Conservation (phyloP, 2,113 vertebrate genomes). For the Gorsachius goisagi region DNA sequence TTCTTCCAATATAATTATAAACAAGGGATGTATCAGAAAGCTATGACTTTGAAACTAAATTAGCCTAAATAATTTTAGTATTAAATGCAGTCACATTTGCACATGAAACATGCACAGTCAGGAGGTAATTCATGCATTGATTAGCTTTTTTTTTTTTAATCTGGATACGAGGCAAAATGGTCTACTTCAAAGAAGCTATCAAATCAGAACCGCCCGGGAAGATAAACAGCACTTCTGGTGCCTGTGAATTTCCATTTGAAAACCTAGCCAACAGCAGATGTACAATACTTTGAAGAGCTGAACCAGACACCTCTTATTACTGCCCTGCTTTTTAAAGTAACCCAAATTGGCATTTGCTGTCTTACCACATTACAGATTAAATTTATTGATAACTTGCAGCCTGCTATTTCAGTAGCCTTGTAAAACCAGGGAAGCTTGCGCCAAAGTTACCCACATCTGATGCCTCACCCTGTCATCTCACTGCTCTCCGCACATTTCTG, state of each 20-base stretch:
- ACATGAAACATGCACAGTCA: neutral
- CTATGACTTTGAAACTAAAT: neutral
- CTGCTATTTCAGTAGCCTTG: neutral
- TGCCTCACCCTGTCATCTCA: neutral
- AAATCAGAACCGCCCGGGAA: neutral
- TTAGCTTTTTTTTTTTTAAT: neutral
- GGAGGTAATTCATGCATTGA: neutral
- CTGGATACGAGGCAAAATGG: neutral
- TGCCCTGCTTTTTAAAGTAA: neutral
- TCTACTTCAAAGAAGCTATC: conserved; percentile 14
- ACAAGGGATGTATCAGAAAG: neutral
- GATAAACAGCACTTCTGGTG: neutral
- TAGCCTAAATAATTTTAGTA: neutral
- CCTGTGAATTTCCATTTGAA: neutral
- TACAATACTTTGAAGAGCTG: neutral
- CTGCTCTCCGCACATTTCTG: neutral
- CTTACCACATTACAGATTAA: neutral
- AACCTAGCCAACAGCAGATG: neutral
- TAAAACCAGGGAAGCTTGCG: neutral
- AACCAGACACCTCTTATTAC: neutral
- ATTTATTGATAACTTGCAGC: neutral
- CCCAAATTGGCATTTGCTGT: neutral
- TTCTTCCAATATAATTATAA: neutral
- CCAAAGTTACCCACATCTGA: neutral
- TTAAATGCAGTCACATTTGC: neutral